Percentiles rank a stretch among this genome's conserved stretches.
These are phyloP conservation scores for Sorex fumeus DNA, from an alignment of 2,113 vertebrate species.

Conservation along the genomic window DNA sequence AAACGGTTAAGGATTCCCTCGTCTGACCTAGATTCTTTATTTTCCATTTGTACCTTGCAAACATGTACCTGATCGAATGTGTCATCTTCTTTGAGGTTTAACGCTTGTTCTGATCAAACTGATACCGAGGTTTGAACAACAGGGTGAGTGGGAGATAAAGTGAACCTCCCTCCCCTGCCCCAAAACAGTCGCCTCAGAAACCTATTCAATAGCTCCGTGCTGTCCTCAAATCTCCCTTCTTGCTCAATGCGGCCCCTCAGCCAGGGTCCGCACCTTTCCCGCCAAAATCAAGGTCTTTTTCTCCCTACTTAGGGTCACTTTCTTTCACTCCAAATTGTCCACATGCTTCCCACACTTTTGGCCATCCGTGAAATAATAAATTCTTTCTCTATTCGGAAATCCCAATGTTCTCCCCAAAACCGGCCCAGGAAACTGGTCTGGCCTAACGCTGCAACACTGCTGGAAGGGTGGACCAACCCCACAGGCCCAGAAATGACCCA, in stretches of 20 bases:
- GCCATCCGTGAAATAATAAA: slow-evolving; percentile 19
- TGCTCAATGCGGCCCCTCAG: neutral
- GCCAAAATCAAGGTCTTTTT: neutral
- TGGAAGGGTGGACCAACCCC: neutral
- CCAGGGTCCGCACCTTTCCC: neutral
- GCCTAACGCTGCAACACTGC: neutral
- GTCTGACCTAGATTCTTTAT: slow-evolving; percentile 63
- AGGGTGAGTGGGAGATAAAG: slow-evolving; percentile 73
- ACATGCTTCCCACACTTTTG: neutral
- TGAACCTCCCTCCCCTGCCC: neutral
- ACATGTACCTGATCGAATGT: slow-evolving; percentile 68
- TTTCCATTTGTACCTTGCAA: slow-evolving; percentile 73
- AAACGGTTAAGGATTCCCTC: neutral
- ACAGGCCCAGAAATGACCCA: slow-evolving; percentile 10
- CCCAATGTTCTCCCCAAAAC: slow-evolving; percentile 37
- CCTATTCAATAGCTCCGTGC: neutral
- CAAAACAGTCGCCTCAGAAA: neutral
- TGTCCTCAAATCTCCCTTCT: slow-evolving; percentile 12
- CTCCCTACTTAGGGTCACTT: neutral
- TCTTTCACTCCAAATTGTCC: slow-evolving; percentile 36
- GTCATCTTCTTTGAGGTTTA: slow-evolving; percentile 78
- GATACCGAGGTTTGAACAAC: slow-evolving; percentile 77
- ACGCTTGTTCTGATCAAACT: slow-evolving; percentile 79
- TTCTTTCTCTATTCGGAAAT: neutral
- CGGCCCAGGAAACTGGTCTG: neutral